Percentiles rank a stretch among this genome's conserved stretches.
These are phyloP conservation scores for Callorhinus ursinus DNA, from an alignment of 2,113 vertebrate genomes.

Conservation along the genomic window DNA sequence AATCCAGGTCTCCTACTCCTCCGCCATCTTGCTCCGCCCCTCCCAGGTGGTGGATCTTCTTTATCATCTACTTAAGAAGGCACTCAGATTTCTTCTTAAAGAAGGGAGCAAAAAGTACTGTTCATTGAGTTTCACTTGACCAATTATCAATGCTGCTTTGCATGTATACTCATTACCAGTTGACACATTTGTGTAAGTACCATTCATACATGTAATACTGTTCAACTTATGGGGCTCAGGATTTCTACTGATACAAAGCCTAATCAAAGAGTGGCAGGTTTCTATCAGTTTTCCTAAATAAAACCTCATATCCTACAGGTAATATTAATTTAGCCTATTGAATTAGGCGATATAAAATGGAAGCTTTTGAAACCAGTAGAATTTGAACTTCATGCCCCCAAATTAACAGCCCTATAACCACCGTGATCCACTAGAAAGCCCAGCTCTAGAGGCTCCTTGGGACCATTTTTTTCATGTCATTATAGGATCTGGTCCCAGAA, in stretches of 20 bases:
- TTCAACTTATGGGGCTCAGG: neutral
- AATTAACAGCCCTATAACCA: neutral
- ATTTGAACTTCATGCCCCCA: neutral
- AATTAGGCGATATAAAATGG: neutral
- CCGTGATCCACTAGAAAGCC: neutral
- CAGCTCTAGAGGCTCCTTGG: neutral
- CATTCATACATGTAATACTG: neutral
- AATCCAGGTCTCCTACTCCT: no score
- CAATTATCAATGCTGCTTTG: neutral
- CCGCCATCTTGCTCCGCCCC: no score
- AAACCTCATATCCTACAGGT: neutral
- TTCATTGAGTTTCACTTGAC: neutral
- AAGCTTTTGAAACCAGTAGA: neutral
- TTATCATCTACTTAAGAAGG: neutral
- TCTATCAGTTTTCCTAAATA: neutral
- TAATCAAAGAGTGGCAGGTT: neutral
- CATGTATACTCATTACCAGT: neutral
- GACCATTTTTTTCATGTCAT: neutral
- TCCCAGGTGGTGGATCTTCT: neutral
- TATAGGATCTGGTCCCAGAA: neutral
- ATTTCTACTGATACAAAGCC: neutral
- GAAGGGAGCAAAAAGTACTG: neutral
- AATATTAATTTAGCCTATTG: neutral
- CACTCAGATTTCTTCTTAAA: neutral
- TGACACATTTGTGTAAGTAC: neutral